phyloP scores from a whole-genome alignment of 1,140 invertebrate species.

The Cepaea nemoralis region DNA sequence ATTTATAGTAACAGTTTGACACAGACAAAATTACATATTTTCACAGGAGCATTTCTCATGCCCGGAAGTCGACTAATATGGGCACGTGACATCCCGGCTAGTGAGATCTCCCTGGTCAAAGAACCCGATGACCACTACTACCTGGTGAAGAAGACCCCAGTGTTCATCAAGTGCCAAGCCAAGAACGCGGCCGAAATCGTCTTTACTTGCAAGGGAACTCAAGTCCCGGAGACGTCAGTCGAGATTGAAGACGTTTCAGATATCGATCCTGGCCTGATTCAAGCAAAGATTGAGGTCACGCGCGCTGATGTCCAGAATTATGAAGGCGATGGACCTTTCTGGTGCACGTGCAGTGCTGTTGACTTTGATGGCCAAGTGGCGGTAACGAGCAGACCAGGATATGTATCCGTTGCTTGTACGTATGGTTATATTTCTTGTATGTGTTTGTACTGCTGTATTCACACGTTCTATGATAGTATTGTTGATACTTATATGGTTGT shows the following conservation, averaged over 20 bases:
- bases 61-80: not conserved
- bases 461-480: too few species aligned
- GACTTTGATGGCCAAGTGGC: not conserved
- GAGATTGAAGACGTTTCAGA: slow-evolving; percentile 25
- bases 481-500: too few species aligned
- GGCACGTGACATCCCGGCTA: not conserved
- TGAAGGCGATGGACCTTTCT: slow-evolving; percentile 8
- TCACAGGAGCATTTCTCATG: slow-evolving; percentile 22
- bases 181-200: slow-evolving; percentile 26
- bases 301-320: slow-evolving; percentile 14
- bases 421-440: too few species aligned
- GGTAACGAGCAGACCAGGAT: slow-evolving; percentile 4
- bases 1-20: too few species aligned
- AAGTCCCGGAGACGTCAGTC: slow-evolving; percentile 28
- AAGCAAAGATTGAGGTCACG: slow-evolving; percentile 29
- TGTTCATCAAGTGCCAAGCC: slow-evolving; percentile 37
- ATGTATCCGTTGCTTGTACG: slow-evolving; percentile 31
- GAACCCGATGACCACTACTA: slow-evolving; percentile 40
- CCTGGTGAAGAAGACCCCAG: slow-evolving; percentile 28
- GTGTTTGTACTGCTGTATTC: too few species aligned
- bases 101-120: slow-evolving; percentile 8
- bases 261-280: not conserved
- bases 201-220: slow-evolving; percentile 33
- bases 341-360: slow-evolving; percentile 37
- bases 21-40: too few species aligned